These are phyloP conservation scores for Pterobdella sp. DNA, from an alignment of 2,888 invertebrate genomes.

Conservation along the genomic window DNA sequence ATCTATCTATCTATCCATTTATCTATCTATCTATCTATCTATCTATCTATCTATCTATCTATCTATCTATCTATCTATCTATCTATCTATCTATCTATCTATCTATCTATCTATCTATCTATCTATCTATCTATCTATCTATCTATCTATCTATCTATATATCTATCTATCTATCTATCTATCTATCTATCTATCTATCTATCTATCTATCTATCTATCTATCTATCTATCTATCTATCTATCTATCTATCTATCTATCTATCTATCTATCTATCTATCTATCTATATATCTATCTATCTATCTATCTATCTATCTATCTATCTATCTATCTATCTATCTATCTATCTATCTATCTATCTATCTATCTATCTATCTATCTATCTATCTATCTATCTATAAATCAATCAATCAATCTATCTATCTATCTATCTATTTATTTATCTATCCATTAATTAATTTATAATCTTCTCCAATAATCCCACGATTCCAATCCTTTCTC, in stretches of 20 bases:
- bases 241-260: not conserved
- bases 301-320: not conserved
- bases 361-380: not conserved
- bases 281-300: not conserved
- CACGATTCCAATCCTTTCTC: too few species aligned
- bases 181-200: not conserved
- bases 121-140: constrained; percentile 12
- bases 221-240: not conserved
- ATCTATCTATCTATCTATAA: not conserved
- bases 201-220: not conserved
- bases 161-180: not conserved
- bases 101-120: not conserved
- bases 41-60: not conserved
- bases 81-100: not conserved
- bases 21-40: not conserved
- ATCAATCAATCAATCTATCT: too few species aligned
- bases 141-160: not conserved
- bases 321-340: not conserved
- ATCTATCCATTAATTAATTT: too few species aligned
- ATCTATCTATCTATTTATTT: too few species aligned
- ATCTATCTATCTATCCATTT: not conserved
- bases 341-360: not conserved
- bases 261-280: not conserved
- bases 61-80: not conserved
- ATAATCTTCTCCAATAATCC: too few species aligned